Conservation (phyloP, 2,797 vertebrate genomes). For the Chelmon rostratus region DNA sequence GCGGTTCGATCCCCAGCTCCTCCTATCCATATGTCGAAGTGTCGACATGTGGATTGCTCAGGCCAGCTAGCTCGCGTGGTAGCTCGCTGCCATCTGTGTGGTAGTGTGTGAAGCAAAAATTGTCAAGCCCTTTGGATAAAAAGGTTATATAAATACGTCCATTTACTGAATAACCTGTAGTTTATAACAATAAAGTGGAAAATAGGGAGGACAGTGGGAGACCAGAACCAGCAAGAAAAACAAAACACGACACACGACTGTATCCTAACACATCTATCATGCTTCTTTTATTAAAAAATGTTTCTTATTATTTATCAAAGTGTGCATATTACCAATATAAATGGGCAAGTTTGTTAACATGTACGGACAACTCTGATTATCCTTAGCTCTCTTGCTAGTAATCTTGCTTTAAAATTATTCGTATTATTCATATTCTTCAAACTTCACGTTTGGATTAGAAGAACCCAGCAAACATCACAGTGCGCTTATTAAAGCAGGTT, state of each 20-base stretch:
- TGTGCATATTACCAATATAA: not conserved
- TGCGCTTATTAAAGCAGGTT: not conserved
- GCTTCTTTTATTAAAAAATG: not conserved
- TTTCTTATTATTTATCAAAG: not conserved
- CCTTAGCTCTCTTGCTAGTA: not conserved
- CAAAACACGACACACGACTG: too few species aligned
- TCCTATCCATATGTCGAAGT: not conserved
- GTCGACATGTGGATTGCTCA: not conserved
- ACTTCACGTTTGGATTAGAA: slow-evolving; percentile 3
- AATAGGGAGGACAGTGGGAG: slow-evolving; percentile 8
- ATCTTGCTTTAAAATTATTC: not conserved
- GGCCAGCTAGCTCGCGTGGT: not conserved
- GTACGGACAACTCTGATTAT: not conserved
- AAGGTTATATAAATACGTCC: not conserved
- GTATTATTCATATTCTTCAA: too few species aligned
- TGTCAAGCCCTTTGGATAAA: not conserved
- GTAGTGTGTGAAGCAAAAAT: not conserved
- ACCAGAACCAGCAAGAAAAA: not conserved
- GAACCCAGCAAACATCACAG: slow-evolving; percentile 4
- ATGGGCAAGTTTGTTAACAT: not conserved
- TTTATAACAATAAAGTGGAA: not conserved
- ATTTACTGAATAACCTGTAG: slow-evolving; percentile 6
- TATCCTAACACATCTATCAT: not conserved
- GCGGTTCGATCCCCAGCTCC: not conserved
- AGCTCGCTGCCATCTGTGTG: not conserved